phyloP scores from a whole-genome alignment of 2,113 vertebrate genomes.

The Microcebus griseorufus region DNA sequence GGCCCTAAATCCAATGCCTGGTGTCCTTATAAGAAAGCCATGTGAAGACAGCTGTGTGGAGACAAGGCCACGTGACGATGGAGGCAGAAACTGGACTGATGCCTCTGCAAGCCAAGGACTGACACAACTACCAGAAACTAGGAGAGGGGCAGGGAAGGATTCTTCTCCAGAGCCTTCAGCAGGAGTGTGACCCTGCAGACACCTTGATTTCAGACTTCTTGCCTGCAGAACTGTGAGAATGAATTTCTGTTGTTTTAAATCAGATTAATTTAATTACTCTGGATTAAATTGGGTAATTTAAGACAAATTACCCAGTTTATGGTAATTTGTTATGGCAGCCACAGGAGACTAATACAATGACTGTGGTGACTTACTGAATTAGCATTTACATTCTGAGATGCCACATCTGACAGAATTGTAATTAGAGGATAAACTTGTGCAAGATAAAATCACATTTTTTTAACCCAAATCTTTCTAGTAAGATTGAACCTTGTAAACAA shows the following conservation, averaged over 20 bases:
- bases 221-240: background rate
- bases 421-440: background rate
- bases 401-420: background rate
- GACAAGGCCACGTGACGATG: background rate
- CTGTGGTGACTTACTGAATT: background rate
- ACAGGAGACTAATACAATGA: background rate
- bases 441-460: background rate
- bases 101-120: background rate
- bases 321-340: background rate
- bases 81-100: background rate
- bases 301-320: background rate
- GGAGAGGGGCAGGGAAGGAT: background rate
- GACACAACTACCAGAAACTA: background rate
- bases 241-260: background rate
- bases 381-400: background rate
- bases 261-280: too few species aligned
- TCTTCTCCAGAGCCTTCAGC: background rate
- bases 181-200: accelerated
- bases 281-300: too few species aligned
- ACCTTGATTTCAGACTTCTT: background rate
- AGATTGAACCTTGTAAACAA: background rate
- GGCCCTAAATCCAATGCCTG: background rate
- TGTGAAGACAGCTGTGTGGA: background rate
- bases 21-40: background rate
- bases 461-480: background rate